Evolutionary conservation across 2,888 invertebrate species (phyloP), one percentile per base, ranked within the genome.

Genomic region (Pammene aurita): DNA sequence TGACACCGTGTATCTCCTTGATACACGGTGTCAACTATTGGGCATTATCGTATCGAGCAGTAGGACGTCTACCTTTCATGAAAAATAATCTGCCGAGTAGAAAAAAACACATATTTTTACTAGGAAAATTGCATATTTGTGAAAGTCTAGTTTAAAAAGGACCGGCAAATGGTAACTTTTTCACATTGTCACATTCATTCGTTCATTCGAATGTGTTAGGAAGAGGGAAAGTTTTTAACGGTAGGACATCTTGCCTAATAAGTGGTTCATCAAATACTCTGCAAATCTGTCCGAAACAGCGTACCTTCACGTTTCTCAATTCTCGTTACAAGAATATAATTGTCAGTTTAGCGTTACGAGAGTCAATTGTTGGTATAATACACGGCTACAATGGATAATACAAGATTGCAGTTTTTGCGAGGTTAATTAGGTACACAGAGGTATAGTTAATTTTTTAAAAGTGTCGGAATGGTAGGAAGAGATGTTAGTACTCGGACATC

Each of bases 241-340:
- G 11, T 11, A 1, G 10, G 10, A 42, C 42, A 11, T 42, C 10
- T 42, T 60, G 2, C 46, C 14, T 7, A 60, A 35, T 60, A 46
- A 60, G 46, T 18, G 10, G 35, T 9, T 55, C 55, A 35, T 52
- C 42, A 16, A 16, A 16, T 13, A 35, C 26, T 10, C 11, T 4
- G 35, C 7, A 2, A 38, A 41, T 38, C 10, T 11, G 5, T 0
- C 16, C 16, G 35, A 13, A 68, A 63, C 57, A 34, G 52, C 18
- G 50, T 52, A 50, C 50, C 48, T 57, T 52, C 42, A 11, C 14
- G 35, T 68, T 68, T 57, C 67, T 63, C 44, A 63, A 63, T 50
- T 50, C 35, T 7, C 34, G 34, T 57, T 57, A 67, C 56, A 62
- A 26, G 34, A 50, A 56, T 56, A 57, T 68, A 63, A 68, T 68